Conservation (phyloP, 2,888 invertebrate genomes). For the Danaus chrysippus region DNA sequence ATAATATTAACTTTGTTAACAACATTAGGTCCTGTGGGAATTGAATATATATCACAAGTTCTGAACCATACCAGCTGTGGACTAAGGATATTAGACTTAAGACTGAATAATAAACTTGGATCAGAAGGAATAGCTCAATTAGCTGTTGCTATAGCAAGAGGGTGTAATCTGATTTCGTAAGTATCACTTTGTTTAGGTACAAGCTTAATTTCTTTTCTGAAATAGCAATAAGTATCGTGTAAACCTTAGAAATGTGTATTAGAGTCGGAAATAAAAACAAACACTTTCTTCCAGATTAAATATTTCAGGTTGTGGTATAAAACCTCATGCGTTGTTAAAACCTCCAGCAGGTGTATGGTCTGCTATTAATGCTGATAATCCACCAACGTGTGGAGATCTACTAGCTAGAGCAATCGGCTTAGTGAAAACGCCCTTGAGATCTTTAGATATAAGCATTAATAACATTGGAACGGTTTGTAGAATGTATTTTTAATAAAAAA, state of each 20-base stretch:
- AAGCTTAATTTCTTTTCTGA: no score
- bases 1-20: not conserved
- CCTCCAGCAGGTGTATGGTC: conserved; percentile 75
- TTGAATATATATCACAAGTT: conserved; percentile 63
- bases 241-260: no score
- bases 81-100: conserved; percentile 60
- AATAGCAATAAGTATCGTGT: no score
- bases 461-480: conserved; percentile 62
- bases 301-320: conserved; percentile 73
- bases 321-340: conserved; percentile 55
- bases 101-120: conserved; percentile 65
- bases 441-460: conserved; percentile 71
- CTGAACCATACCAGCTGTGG: conserved; percentile 63
- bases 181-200: conserved; percentile 14
- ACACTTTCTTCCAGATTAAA: conserved; percentile 50
- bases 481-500: not conserved
- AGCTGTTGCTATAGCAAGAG: conserved; percentile 69
- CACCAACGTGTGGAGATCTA: conserved; percentile 71
- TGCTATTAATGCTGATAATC: conserved; percentile 64
- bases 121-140: conserved; percentile 69
- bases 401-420: conserved; percentile 72
- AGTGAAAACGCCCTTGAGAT: conserved; percentile 69
- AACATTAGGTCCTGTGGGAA: conserved; percentile 57
- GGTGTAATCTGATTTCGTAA: conserved; percentile 70
- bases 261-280: no score